Percentiles rank a stretch among this genome's conserved stretches.
phyloP scores from a whole-genome alignment of 1,140 invertebrate species.

The Arctopsyche grandis region DNA sequence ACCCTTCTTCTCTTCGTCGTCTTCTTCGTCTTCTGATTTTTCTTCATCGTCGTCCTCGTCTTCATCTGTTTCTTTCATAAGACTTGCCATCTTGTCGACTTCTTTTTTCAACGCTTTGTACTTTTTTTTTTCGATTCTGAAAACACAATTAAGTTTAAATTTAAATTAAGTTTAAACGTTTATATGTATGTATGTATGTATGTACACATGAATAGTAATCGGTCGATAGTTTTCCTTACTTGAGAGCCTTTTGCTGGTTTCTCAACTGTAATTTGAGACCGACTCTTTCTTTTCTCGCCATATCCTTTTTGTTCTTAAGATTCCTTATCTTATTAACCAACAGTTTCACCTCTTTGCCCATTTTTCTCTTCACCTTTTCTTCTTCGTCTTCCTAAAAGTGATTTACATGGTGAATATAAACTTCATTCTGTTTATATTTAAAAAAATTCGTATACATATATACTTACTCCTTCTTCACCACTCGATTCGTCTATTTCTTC shows the following conservation, averaged over 20 bases:
- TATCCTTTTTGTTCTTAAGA: conserved; percentile 80
- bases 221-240: conserved; percentile 58
- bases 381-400: conserved; percentile 72
- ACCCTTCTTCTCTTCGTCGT: conserved; percentile 65
- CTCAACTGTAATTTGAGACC: conserved; percentile 82
- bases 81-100: conserved; percentile 87
- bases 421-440: not conserved
- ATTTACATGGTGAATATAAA: not conserved
- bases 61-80: conserved; percentile 83
- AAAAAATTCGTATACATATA: conserved; percentile 32
- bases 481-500: conserved; percentile 68
- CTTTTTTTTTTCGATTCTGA: conserved; percentile 77
- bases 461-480: conserved; percentile 61
- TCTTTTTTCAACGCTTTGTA: conserved; percentile 84
- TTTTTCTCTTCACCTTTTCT: conserved; percentile 76
- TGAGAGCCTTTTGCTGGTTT: conserved; percentile 79
- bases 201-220: not conserved
- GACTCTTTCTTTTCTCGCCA: conserved; percentile 80
- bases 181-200: too few relatives aligned
- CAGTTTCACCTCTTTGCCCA: conserved; percentile 78
- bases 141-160: conserved; percentile 41
- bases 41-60: conserved; percentile 76
- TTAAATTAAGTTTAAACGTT: not conserved
- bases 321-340: conserved; percentile 81
- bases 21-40: conserved; percentile 73